phyloP scores from a whole-genome alignment of 2,113 vertebrate species.

The Pristiophorus japonicus region DNA sequence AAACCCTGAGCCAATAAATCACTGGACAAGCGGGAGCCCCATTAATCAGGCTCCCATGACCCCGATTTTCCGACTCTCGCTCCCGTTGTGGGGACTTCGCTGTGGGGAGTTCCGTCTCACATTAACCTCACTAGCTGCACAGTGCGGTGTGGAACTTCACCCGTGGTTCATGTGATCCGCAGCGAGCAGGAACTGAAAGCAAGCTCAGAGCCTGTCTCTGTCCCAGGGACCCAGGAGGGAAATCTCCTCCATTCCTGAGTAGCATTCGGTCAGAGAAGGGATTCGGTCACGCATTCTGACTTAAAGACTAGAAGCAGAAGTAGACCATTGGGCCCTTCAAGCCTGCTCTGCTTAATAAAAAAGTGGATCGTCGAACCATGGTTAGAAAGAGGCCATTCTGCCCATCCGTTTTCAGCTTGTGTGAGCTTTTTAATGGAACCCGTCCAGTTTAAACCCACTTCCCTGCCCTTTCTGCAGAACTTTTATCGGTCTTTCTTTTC shows the following conservation, averaged over 20 bases:
- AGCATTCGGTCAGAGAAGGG: not conserved
- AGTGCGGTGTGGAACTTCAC: not conserved
- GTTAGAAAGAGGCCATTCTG: not conserved
- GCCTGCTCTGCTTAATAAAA: not conserved
- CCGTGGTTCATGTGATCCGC: not conserved
- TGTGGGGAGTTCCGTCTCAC: not conserved
- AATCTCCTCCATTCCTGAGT: not conserved
- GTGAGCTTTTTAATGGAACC: not conserved
- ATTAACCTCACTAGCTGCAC: not conserved
- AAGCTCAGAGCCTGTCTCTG: not conserved
- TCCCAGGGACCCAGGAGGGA: not conserved
- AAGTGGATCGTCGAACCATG: not conserved
- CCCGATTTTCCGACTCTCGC: not conserved
- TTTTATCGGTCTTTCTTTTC: not conserved
- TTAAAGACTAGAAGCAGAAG: not conserved
- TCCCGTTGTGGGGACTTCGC: not conserved
- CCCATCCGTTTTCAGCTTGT: not conserved
- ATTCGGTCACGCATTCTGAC: not conserved
- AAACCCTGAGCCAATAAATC: not conserved
- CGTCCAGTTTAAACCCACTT: not conserved
- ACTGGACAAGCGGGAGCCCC: not conserved
- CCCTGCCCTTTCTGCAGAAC: not conserved
- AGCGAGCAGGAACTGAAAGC: not conserved
- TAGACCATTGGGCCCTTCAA: no score
- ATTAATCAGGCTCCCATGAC: not conserved